Evolutionary conservation across 2,797 vertebrate genomes (phyloP), one percentile per base, ranked within the genome.

Genomic region (Muscicapa striata): DNA sequence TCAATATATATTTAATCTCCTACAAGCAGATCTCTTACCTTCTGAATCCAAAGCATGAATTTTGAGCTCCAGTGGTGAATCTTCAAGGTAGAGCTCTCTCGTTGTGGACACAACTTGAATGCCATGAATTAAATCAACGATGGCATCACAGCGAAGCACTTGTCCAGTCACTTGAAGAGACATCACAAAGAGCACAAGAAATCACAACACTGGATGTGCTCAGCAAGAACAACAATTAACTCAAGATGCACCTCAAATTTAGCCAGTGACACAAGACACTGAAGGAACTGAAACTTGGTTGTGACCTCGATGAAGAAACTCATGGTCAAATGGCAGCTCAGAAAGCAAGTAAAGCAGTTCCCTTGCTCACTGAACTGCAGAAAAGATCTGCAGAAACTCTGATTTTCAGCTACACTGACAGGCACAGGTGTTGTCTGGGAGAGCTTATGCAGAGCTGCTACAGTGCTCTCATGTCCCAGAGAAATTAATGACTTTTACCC

Each of bases 21-120:
- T 40, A 30, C 27, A 30, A 86, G 41, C 72, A 91, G 29, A 29
- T 8, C 6, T 61, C 96, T 96, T 93, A 99, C 99, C 99, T 98
- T 99, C 99, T 4, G 99, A 99, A 97, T 99, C 99, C 95, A 99
- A 97, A 32, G 99, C 99, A 59, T 99, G 98, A 93, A 99, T 99
- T 96, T 97, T 99, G 81, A 99, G 94, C 59, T 98, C 98, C 94
- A 99, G 98, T 0, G 99, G 99, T 0, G 99, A 99, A 94, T 99
- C 99, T 95, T 99, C 99, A 21, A 99, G 98, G 89, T 99, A 99
- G 6, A 99, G 98, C 92, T 99, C 99, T 26, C 99, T 98, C 29
- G 99, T 99, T 29, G 99, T 99, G 27, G 99, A 99, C 69, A 99
- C 98, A 1, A 99, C 11, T 48, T 77, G 83, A 21, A 69, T 86